Conservation (phyloP, 2,797 vertebrate genomes). For the Sebastes variabilis region DNA sequence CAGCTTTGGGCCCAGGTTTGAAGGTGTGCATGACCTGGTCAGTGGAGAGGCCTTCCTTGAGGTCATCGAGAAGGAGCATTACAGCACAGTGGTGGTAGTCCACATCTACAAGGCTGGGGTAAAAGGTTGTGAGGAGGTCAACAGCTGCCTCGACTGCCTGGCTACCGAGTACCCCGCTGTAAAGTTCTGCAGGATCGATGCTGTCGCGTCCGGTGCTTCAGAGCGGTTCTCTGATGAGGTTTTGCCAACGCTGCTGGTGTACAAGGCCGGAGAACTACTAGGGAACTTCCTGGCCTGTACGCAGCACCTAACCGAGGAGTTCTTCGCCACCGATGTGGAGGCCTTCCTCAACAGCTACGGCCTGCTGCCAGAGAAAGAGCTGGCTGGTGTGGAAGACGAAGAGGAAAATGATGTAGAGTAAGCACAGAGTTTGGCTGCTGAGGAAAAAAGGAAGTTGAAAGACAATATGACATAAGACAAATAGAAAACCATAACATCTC, state of each 20-base stretch:
- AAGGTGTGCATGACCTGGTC: constrained; percentile 88
- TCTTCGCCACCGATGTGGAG: constrained; percentile 94
- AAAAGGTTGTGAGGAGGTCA: constrained; percentile 91
- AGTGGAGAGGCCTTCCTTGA: constrained; percentile 90
- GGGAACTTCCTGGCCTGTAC: constrained; percentile 92
- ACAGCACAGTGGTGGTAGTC: constrained; percentile 90
- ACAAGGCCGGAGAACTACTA: constrained; percentile 94
- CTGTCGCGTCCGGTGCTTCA: constrained; percentile 87
- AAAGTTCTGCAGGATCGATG: constrained; percentile 96
- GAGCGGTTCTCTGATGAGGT: constrained; percentile 92
- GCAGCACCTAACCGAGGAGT: constrained; percentile 91
- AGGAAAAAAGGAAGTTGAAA: constrained; percentile 29
- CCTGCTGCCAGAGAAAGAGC: constrained; percentile 91
- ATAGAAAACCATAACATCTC: constrained; percentile 35
- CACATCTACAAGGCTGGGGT: constrained; percentile 91
- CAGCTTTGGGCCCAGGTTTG: constrained; percentile 94
- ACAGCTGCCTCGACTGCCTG: constrained; percentile 90
- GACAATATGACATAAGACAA: constrained; percentile 26
- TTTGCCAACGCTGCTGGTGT: constrained; percentile 92
- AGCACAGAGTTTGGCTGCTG: constrained; percentile 70
- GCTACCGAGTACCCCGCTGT: constrained; percentile 89
- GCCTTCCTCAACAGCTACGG: constrained; percentile 96
- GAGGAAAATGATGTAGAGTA: constrained; percentile 76
- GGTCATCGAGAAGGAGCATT: constrained; percentile 92
- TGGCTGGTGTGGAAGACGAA: constrained; percentile 72